These are phyloP conservation scores for Tachina fera DNA, from an alignment of 2,888 invertebrate species.

Conservation along the genomic window DNA sequence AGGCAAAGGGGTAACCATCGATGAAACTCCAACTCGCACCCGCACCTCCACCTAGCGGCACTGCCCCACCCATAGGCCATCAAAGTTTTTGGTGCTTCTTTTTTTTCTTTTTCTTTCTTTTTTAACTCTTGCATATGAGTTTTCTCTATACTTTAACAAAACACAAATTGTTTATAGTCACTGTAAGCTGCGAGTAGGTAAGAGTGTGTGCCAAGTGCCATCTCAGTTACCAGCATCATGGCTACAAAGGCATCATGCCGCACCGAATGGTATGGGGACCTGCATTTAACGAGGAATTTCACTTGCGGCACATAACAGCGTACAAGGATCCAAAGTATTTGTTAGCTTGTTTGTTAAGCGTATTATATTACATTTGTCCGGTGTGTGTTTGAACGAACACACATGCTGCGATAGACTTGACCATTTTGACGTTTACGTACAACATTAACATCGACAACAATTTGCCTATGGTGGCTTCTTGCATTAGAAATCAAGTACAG, in stretches of 20 bases:
- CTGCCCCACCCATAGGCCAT: constrained; percentile 66
- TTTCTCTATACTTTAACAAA: constrained; percentile 29
- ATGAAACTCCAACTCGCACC: constrained; percentile 53
- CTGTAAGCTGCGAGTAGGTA: background rate
- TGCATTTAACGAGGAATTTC: constrained; percentile 72
- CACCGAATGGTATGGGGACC: constrained; percentile 57
- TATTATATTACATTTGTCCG: constrained; percentile 52
- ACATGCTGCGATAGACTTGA: constrained; percentile 76
- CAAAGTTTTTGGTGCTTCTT: constrained; percentile 43
- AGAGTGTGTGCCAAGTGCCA: constrained; percentile 61
- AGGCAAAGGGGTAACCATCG: constrained; percentile 46
- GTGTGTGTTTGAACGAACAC: constrained; percentile 72
- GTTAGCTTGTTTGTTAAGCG: constrained; percentile 50
- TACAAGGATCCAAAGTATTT: constrained; percentile 59
- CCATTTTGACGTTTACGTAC: constrained; percentile 57
- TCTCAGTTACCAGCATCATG: constrained; percentile 67
- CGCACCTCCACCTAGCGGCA: constrained; percentile 11
- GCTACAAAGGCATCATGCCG: constrained; percentile 58
- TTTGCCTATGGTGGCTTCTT: constrained; percentile 68
- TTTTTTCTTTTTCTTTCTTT: constrained; percentile 25
- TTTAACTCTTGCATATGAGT: background rate
- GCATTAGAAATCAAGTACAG: constrained; percentile 73
- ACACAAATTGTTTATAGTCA: constrained; percentile 19
- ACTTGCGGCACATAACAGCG: constrained; percentile 71
- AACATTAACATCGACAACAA: constrained; percentile 41